Evolutionary conservation across 2,888 invertebrate genomes (phyloP).

Genomic region (Chouioia cunea): DNA sequence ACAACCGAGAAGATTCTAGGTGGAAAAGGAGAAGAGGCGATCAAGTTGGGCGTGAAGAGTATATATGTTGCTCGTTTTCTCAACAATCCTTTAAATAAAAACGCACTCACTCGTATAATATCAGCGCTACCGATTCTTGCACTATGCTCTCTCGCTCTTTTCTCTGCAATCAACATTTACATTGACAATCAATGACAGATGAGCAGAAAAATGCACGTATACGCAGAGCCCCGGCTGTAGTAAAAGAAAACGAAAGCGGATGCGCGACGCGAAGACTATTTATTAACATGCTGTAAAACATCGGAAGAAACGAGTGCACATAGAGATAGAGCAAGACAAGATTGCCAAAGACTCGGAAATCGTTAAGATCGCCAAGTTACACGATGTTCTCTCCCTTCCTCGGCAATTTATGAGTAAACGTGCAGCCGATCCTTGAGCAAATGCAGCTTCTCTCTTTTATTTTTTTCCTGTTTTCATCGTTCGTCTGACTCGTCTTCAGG

Average conservation of each 20-base stretch:
- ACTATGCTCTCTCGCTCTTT: too few relatives aligned
- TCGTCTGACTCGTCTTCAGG: neutral
- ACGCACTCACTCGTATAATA: conserved; percentile 2
- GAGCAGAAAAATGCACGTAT: conserved; percentile 4
- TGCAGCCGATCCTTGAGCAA: conserved; percentile 38
- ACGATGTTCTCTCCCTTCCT: neutral
- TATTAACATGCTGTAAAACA: conserved; percentile 6
- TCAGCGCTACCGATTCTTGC: neutral
- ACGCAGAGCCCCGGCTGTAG: neutral
- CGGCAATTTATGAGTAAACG: conserved; percentile 44
- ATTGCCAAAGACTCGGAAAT: conserved; percentile 38
- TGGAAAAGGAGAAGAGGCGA: too few relatives aligned
- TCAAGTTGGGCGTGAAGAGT: too few relatives aligned
- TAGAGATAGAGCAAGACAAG: neutral
- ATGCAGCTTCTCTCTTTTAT: conserved; percentile 16
- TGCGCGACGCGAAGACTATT: conserved; percentile 27
- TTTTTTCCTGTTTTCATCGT: conserved; percentile 4
- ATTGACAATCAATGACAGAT: conserved; percentile 29
- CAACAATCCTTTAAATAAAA: conserved; percentile 15
- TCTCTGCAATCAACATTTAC: conserved; percentile 5
- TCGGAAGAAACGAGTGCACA: neutral
- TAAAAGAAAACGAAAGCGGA: neutral
- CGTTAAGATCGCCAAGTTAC: conserved; percentile 38
- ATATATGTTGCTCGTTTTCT: conserved; percentile 3
- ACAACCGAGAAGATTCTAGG: too few relatives aligned